Conservation (phyloP, 2,113 vertebrate genomes). For the Nycticorax nycticorax region DNA sequence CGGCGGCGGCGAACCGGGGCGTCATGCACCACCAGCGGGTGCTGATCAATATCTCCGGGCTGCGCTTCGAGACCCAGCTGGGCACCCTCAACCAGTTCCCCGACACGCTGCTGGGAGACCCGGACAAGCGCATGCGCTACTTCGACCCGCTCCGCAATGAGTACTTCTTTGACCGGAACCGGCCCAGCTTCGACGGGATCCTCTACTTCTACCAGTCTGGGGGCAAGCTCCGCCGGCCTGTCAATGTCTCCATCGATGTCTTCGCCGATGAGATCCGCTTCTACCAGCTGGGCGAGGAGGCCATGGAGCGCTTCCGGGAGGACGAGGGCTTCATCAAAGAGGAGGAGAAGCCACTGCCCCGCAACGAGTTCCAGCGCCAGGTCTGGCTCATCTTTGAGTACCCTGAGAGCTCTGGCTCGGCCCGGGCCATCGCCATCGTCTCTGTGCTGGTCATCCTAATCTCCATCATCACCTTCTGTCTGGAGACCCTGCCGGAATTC, state of each 20-base stretch:
- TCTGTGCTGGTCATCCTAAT: slow-evolving; percentile 95
- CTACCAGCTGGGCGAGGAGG: slow-evolving; percentile 93
- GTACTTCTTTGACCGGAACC: slow-evolving; percentile 97
- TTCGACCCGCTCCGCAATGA: slow-evolving; percentile 96
- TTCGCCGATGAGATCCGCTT: slow-evolving; percentile 95
- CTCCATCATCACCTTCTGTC: slow-evolving; percentile 95
- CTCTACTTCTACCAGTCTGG: slow-evolving; percentile 96
- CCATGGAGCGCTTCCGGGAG: slow-evolving; percentile 91
- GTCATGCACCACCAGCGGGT: slow-evolving; percentile 90
- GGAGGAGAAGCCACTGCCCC: slow-evolving; percentile 89
- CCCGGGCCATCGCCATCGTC: slow-evolving; percentile 92
- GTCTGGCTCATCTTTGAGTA: slow-evolving; percentile 99
- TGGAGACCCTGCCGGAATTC: slow-evolving; percentile 96
- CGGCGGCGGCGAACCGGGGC: slow-evolving; percentile 53
- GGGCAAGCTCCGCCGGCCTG: slow-evolving; percentile 89
- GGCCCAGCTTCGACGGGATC: slow-evolving; percentile 95
- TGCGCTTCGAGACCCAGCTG: slow-evolving; percentile 94
- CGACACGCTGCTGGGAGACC: slow-evolving; percentile 91
- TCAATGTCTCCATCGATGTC: slow-evolving; percentile 94
- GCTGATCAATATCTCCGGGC: slow-evolving; percentile 93
- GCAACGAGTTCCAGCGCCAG: slow-evolving; percentile 91
- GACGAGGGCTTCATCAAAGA: slow-evolving; percentile 95
- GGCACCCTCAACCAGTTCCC: slow-evolving; percentile 96
- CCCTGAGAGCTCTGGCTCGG: slow-evolving; percentile 91
- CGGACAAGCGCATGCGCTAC: slow-evolving; percentile 89